Conservation (phyloP, 2,113 vertebrate species). For the Callaeas wilsoni region DNA sequence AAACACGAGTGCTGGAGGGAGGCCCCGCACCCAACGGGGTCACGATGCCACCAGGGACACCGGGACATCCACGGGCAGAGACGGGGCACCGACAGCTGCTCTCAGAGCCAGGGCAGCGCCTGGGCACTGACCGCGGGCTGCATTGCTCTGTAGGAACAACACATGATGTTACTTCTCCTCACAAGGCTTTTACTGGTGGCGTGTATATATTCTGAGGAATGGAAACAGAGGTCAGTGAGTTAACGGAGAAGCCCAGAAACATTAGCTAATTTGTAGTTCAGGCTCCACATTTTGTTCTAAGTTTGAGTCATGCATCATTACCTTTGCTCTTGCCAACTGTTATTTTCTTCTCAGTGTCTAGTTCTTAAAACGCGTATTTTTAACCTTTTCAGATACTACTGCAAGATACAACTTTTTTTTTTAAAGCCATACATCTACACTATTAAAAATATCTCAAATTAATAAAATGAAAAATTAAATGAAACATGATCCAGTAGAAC, state of each 20-base stretch:
- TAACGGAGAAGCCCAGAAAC: conserved; percentile 4
- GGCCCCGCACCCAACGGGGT: fast-evolving
- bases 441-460: conserved; percentile 52
- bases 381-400: neutral
- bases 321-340: conserved; percentile 49
- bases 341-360: neutral
- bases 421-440: neutral
- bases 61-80: fast-evolving
- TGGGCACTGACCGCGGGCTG: fast-evolving
- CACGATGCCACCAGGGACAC: neutral
- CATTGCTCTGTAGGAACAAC: neutral
- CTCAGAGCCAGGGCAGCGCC: neutral
- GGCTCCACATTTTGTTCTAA: conserved; percentile 24
- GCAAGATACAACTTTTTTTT: neutral
- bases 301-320: conserved; percentile 45
- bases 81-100: neutral
- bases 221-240: neutral
- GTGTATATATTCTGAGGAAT: neutral
- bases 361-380: neutral
- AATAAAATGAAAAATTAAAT: conserved; percentile 65
- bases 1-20: neutral
- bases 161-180: neutral
- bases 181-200: neutral
- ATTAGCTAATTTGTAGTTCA: conserved; percentile 25
- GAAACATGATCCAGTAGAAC: conserved; percentile 63